Percentiles rank a stretch among this genome's conserved stretches.
Conservation (phyloP, 2,113 vertebrate species). For the Nibea albiflora region DNA sequence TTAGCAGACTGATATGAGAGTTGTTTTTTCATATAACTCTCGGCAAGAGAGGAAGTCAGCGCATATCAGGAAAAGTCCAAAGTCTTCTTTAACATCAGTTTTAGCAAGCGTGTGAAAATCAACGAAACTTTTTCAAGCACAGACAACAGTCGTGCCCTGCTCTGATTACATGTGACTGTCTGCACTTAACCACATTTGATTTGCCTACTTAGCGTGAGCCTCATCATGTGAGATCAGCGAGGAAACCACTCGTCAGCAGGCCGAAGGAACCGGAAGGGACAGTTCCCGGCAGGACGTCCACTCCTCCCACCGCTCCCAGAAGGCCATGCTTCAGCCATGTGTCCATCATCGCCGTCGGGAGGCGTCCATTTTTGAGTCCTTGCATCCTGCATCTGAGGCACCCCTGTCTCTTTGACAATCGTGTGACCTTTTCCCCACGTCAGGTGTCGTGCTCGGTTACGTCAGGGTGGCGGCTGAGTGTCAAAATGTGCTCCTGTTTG, state of each 20-base stretch:
- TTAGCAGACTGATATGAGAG: neutral
- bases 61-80: neutral
- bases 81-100: too few relatives aligned
- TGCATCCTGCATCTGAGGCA: conserved; percentile 71
- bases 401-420: conserved; percentile 77
- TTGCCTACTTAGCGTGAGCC: conserved; percentile 71
- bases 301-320: conserved; percentile 83
- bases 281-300: conserved; percentile 77
- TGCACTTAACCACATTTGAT: conserved; percentile 69
- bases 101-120: conserved; percentile 2
- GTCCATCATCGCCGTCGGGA: conserved; percentile 81
- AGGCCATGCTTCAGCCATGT: conserved; percentile 82
- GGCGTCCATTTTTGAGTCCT: conserved; percentile 76
- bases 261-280: conserved; percentile 78
- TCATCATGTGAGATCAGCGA: conserved; percentile 72
- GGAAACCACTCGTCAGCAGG: conserved; percentile 70
- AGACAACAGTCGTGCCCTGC: conserved; percentile 19
- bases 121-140: conserved; percentile 6
- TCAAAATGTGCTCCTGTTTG: conserved; percentile 76
- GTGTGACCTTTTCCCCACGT: conserved; percentile 82
- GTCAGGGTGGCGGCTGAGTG: conserved; percentile 74
- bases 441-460: conserved; percentile 79
- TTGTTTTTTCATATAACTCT: neutral
- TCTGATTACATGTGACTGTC: conserved; percentile 56
- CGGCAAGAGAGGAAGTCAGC: neutral